phyloP scores from a whole-genome alignment of 1,140 invertebrate species.

The Bombus difficillimus region DNA sequence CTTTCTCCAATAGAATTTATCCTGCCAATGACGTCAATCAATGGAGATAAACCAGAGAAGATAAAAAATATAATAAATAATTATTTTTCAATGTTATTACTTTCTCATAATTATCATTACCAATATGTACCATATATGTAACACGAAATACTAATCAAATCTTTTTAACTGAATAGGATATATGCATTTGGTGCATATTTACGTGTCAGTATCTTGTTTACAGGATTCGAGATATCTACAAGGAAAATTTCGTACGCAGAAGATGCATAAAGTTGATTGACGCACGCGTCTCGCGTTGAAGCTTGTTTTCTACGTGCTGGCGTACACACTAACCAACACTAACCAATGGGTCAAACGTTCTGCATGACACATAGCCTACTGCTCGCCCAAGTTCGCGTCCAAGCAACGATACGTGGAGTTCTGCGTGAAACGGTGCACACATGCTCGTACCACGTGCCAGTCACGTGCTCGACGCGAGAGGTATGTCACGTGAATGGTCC shows the following conservation, averaged over 20 bases:
- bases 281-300: background rate
- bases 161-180: background rate
- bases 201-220: background rate
- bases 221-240: background rate
- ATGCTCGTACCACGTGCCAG: slow-evolving; percentile 68
- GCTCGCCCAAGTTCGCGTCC: slow-evolving; percentile 14
- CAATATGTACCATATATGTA: too few relatives aligned
- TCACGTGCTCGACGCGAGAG: slow-evolving; percentile 70
- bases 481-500: slow-evolving; percentile 60
- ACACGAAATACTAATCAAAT: background rate
- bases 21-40: background rate
- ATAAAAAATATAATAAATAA: background rate
- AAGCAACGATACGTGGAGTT: background rate
- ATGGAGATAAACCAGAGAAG: background rate
- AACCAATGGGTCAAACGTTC: background rate
- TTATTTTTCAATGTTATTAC: background rate
- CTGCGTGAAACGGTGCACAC: slow-evolving; percentile 40
- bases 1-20: background rate
- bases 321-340: background rate
- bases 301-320: background rate
- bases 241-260: background rate
- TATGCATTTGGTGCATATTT: background rate
- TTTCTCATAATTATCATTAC: background rate
- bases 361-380: slow-evolving; percentile 17
- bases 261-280: background rate